These are phyloP conservation scores for Drosophila watanabei DNA, from an alignment of 1,140 invertebrate species.

Conservation along the genomic window DNA sequence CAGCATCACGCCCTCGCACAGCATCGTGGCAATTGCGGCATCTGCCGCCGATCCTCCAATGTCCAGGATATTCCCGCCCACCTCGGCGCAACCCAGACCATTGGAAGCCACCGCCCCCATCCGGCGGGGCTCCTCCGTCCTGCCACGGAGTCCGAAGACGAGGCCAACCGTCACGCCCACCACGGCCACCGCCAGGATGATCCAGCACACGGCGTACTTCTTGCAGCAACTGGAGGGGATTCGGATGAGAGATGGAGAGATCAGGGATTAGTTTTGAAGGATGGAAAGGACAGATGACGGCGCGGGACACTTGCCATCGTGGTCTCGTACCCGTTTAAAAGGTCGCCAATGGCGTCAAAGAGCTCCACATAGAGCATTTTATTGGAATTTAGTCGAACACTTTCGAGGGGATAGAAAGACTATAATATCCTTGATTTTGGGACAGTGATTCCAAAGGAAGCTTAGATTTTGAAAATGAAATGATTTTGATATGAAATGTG, in stretches of 20 bases:
- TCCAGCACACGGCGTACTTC: constrained; percentile 67
- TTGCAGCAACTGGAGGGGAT: constrained; percentile 41
- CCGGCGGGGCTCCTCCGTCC: constrained; percentile 33
- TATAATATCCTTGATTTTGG: neutral
- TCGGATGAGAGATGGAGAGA: no score
- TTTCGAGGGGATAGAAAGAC: no score
- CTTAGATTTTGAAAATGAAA: no score
- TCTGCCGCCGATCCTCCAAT: constrained; percentile 94
- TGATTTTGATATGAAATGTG: no score
- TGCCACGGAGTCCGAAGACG: constrained; percentile 56
- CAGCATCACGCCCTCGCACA: constrained; percentile 95
- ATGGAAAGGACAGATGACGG: neutral
- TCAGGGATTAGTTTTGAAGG: neutral
- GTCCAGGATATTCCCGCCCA: constrained; percentile 90
- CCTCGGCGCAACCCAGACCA: constrained; percentile 90
- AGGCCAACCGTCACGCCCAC: constrained; percentile 63
- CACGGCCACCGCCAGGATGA: constrained; percentile 57
- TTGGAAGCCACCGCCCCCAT: constrained; percentile 92
- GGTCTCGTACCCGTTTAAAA: constrained; percentile 45
- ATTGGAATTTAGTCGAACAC: no score
- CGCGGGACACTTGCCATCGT: constrained; percentile 34
- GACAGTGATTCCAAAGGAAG: neutral
- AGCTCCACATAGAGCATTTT: constrained; percentile 41
- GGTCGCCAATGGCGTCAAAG: constrained; percentile 27
- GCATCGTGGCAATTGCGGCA: constrained; percentile 93